These are phyloP conservation scores for Apoderus coryli DNA, from an alignment of 2,888 invertebrate species.

Conservation along the genomic window DNA sequence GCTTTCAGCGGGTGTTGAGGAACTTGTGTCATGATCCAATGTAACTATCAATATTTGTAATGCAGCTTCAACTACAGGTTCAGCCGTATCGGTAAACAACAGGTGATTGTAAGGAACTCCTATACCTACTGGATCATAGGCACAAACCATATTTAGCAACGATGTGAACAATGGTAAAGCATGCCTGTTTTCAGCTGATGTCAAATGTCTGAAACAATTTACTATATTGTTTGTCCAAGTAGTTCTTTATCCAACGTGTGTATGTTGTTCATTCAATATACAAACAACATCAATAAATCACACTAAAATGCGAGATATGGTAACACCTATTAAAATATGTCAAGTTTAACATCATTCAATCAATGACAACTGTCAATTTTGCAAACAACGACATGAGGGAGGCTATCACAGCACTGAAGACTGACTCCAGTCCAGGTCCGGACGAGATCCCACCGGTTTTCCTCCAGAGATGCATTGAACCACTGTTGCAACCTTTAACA, in stretches of 20 bases:
- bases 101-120: constrained; percentile 97
- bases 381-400: too few species aligned
- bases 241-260: too few species aligned
- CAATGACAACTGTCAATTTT: too few species aligned
- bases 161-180: constrained; percentile 97
- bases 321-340: too few species aligned
- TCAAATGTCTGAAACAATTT: constrained; percentile 47
- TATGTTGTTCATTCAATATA: too few species aligned
- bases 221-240: too few species aligned
- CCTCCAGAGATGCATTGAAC: too few species aligned
- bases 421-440: too few species aligned
- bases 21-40: constrained; percentile 80
- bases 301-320: constrained; percentile 4
- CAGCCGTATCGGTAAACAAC: constrained; percentile 81
- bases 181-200: constrained; percentile 72
- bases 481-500: too few species aligned
- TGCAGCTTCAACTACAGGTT: constrained; percentile 87
- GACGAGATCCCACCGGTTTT: too few species aligned
- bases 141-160: constrained; percentile 87
- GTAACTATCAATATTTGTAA: constrained; percentile 91
- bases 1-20: constrained; percentile 36
- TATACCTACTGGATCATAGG: constrained; percentile 97
- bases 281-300: constrained; percentile 6
- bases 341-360: background rate
- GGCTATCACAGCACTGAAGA: too few species aligned